These are phyloP conservation scores for Tichodroma muraria DNA, from an alignment of 2,113 vertebrate species.

Conservation along the genomic window DNA sequence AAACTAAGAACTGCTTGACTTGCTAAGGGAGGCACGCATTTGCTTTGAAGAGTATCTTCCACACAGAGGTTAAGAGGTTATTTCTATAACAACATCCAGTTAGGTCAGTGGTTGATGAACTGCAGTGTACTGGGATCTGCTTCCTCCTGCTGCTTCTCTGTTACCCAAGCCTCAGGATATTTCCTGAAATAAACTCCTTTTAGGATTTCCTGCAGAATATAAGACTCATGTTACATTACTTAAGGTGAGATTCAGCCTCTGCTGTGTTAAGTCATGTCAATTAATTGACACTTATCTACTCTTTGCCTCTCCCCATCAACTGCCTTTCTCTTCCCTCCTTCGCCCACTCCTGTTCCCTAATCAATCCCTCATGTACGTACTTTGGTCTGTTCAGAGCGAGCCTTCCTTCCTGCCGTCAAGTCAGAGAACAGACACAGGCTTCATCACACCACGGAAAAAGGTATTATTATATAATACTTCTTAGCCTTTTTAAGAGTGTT, in stretches of 20 bases:
- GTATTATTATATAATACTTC: constrained; percentile 13
- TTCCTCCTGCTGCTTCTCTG: background rate
- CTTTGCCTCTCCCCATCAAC: background rate
- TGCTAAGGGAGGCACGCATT: background rate
- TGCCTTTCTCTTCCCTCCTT: background rate
- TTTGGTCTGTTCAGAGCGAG: background rate
- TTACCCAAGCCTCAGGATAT: background rate
- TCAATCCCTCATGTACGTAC: background rate
- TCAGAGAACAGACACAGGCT: background rate
- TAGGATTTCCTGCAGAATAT: background rate
- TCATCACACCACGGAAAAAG: background rate
- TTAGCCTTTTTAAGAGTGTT: background rate
- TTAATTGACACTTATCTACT: background rate
- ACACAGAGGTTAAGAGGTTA: background rate
- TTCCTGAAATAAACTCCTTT: constrained; percentile 15
- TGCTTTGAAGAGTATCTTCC: background rate
- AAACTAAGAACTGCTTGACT: background rate
- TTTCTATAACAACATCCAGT: background rate
- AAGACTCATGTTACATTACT: background rate
- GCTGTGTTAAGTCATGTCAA: background rate
- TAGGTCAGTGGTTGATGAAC: background rate
- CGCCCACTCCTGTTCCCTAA: background rate
- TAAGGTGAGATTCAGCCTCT: background rate
- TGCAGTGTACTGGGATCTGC: background rate
- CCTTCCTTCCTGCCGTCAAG: background rate